Percentiles rank a stretch among this genome's conserved stretches.
Conservation (phyloP, 2,888 invertebrate species). For the Elmis aenea region DNA sequence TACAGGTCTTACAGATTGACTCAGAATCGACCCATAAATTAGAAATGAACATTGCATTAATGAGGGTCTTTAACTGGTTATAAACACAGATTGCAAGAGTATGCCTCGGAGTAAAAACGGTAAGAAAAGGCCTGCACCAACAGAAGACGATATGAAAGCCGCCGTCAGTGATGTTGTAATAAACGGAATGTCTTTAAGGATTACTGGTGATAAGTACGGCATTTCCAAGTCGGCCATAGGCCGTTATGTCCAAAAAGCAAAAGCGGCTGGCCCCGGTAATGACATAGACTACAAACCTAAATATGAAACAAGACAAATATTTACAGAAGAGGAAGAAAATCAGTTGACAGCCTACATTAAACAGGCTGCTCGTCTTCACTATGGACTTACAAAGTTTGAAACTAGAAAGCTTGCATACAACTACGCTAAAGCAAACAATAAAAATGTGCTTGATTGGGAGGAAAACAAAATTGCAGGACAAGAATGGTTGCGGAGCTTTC, state of each 20-base stretch:
- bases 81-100: too few species aligned
- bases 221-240: background rate
- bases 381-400: constrained; percentile 1
- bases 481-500: constrained; percentile 23
- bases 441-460: constrained; percentile 7
- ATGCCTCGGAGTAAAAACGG: constrained; percentile 4
- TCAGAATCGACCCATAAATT: too few species aligned
- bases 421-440: constrained; percentile 5
- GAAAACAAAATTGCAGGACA: constrained; percentile 11
- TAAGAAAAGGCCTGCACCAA: background rate
- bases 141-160: constrained; percentile 3
- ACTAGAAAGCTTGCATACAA: background rate
- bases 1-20: too few species aligned
- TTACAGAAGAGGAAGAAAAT: constrained; percentile 5
- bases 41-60: too few species aligned
- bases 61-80: too few species aligned
- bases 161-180: background rate
- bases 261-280: too few species aligned
- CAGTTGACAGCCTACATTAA: constrained; percentile 1
- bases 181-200: background rate
- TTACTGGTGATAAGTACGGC: background rate
- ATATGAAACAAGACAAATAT: background rate
- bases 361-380: background rate
- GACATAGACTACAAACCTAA: constrained; percentile 1
- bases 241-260: background rate